Percentiles rank a stretch among this genome's conserved stretches.
Evolutionary conservation across 2,888 invertebrate genomes (phyloP).

Genomic region (Heliconius ismenius): DNA sequence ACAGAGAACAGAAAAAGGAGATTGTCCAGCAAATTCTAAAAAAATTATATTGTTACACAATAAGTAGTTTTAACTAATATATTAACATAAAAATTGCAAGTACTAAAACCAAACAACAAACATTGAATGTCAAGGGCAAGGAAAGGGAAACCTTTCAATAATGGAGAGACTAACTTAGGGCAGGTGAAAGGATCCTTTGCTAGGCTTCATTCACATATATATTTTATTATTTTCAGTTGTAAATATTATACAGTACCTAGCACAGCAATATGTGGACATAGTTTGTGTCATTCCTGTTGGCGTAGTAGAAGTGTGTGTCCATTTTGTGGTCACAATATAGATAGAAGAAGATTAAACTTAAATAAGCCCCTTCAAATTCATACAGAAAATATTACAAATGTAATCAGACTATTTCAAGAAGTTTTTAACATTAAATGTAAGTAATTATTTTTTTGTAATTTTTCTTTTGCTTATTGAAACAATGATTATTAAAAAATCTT

Average conservation of each 20-base stretch:
- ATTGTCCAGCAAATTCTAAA: neutral
- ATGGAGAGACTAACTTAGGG: neutral
- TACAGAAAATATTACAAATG: constrained; percentile 57
- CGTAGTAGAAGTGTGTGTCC: constrained; percentile 58
- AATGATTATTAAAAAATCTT: neutral
- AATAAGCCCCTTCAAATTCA: constrained; percentile 59
- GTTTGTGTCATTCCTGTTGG: constrained; percentile 70
- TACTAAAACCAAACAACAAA: neutral
- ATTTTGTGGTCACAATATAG: constrained; percentile 55
- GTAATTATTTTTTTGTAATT: constrained; percentile 41
- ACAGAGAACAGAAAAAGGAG: no score
- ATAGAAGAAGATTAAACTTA: constrained; percentile 55
- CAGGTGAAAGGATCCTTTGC: no score
- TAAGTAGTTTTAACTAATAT: neutral
- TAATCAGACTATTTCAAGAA: constrained; percentile 61
- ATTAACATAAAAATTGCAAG: neutral
- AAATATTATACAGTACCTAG: constrained; percentile 65
- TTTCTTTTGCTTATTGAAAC: neutral
- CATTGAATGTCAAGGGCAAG: neutral
- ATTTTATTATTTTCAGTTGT: constrained; percentile 60
- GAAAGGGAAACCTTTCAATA: neutral
- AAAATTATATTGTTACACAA: neutral
- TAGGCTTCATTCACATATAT: neutral
- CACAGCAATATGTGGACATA: constrained; percentile 68
- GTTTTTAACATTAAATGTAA: constrained; percentile 65